Evolutionary conservation across 2,797 vertebrate genomes (phyloP).

Genomic region (Pipistrellus kuhlii): DNA sequence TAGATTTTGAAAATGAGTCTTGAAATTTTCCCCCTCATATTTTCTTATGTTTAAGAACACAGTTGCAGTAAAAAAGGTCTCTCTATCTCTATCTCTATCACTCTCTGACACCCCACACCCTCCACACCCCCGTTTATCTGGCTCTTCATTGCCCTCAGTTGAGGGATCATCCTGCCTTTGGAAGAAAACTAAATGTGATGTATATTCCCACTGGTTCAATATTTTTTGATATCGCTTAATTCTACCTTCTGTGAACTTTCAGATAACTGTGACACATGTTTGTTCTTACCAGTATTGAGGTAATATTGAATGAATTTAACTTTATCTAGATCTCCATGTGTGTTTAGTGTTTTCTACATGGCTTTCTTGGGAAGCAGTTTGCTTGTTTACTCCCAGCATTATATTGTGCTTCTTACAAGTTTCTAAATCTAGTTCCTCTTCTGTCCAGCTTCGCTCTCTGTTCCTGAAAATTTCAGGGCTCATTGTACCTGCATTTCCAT

Average conservation of each 20-base stretch:
- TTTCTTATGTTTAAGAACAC: slow-evolving; percentile 80
- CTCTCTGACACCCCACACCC: not conserved
- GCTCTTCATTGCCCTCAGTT: slow-evolving; percentile 76
- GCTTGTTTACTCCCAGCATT: slow-evolving; percentile 86
- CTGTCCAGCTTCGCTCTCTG: slow-evolving; percentile 81
- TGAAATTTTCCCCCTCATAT: slow-evolving; percentile 80
- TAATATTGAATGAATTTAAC: slow-evolving; percentile 89
- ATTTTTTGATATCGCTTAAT: slow-evolving; percentile 81
- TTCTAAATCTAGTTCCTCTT: slow-evolving; percentile 85
- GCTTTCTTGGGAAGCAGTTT: slow-evolving; percentile 83
- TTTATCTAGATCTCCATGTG: slow-evolving; percentile 85
- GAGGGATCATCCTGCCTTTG: slow-evolving; percentile 73
- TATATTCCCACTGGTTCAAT: slow-evolving; percentile 82
- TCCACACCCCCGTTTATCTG: slow-evolving; percentile 71
- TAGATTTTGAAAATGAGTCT: slow-evolving; percentile 82
- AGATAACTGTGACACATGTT: slow-evolving; percentile 81
- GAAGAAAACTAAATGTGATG: slow-evolving; percentile 84
- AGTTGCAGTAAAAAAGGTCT: slow-evolving; percentile 68
- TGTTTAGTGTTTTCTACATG: slow-evolving; percentile 83
- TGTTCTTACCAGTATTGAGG: slow-evolving; percentile 81
- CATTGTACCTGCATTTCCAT: slow-evolving; percentile 79
- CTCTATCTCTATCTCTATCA: not conserved
- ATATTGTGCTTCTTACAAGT: slow-evolving; percentile 85
- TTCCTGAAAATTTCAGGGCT: slow-evolving; percentile 74
- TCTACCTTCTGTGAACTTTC: slow-evolving; percentile 82